Conservation (phyloP, 2,113 vertebrate genomes). For the Nibea albiflora region DNA sequence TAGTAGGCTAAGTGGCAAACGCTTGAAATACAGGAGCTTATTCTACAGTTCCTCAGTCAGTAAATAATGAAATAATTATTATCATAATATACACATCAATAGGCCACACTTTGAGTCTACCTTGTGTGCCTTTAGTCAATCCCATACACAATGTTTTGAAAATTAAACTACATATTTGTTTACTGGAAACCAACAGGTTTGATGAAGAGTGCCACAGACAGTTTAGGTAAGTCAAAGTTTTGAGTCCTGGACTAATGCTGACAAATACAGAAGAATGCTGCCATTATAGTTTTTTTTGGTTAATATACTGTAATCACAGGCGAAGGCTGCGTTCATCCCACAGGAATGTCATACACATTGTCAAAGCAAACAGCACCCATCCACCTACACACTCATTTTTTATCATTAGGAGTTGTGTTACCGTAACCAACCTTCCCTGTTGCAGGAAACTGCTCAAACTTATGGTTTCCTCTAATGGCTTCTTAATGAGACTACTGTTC, state of each 20-base stretch:
- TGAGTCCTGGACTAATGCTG: background rate
- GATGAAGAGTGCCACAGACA: background rate
- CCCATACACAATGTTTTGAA: background rate
- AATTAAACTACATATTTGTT: too few relatives aligned
- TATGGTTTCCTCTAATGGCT: background rate
- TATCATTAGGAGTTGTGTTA: background rate
- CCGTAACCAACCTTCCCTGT: background rate
- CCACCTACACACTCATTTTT: background rate
- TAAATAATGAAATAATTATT: too few relatives aligned
- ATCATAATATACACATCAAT: background rate
- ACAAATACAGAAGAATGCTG: background rate
- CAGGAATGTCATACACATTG: background rate
- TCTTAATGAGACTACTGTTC: conserved; percentile 15
- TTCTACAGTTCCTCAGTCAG: background rate
- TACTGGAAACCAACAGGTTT: background rate
- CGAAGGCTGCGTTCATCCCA: background rate
- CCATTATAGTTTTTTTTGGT: background rate
- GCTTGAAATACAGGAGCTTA: background rate
- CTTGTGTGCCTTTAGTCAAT: background rate
- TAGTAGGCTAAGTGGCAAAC: background rate
- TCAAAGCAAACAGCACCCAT: background rate
- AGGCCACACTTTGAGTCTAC: background rate
- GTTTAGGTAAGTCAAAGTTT: background rate
- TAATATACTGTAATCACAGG: background rate
- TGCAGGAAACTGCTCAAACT: background rate